Evolutionary conservation across 2,797 vertebrate genomes (phyloP), one percentile per base, ranked within the genome.

Genomic region (Pangasius macronema): DNA sequence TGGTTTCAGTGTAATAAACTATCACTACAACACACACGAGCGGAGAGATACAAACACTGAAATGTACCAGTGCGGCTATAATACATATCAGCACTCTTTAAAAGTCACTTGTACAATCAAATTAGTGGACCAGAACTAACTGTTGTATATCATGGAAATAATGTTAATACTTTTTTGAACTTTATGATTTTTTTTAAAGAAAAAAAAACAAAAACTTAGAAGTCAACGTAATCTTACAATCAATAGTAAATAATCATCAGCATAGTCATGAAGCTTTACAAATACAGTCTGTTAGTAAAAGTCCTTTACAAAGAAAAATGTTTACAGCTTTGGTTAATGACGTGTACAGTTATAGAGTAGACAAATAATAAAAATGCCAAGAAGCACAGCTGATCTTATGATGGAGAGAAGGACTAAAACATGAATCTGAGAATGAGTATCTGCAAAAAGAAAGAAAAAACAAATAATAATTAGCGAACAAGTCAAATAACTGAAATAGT

Each of bases 351-450:
- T 24, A 79, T 1, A 65, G 42, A 85, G 5, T 16, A 85, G 46
- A 79, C 75, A 85, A 63, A 61, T 16, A 85, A 30, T 18, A 8
- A 85, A 77, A 8, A 7, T 51, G n/a, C 67, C 14, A 46, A 65
- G n/a, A 77, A 85, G 9, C 61, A 85, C 59, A 67, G 46, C 73
- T 67, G 84, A 24, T 77, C 84, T 65, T 51, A 85, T 33, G n/a
- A 85, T 85, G 59, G 84, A 33, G 18, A 85, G 73, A 33, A 67
- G 73, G 9, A 79, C 84, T 13, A 85, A 27, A 49, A 36, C 2
- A 14, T 79, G 24, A 33, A 85, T 33, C 61, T 79, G 73, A 85
- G 30, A 30, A 61, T 49, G 36, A 36, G 11, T 30, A 53, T 65
- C 84, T 85, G 72, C n/a, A 79, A 77, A 53, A 65, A 36, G 5